Base-by-base conservation (phyloP, 1,140 invertebrate species). In the Phortica variegata region DNA sequence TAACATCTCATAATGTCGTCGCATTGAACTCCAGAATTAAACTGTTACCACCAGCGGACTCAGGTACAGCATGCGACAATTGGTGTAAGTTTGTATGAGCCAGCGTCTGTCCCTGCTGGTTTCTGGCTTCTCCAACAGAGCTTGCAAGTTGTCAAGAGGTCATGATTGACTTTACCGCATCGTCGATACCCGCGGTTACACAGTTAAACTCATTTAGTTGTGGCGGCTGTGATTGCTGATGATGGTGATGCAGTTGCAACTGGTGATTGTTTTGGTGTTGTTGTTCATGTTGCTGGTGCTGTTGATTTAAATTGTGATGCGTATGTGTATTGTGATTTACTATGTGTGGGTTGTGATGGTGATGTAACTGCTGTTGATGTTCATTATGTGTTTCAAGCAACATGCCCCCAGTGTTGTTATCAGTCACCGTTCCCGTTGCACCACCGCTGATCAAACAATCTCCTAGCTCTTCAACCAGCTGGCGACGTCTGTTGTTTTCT, bases 101-200 rank as follows among this genome's bases (percentile, higher is more conserved):
- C n/a, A n/a, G n/a, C n/a, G n/a, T n/a, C n/a, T n/a, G n/a, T n/a
- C n/a, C n/a, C n/a, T 44, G 43, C 3, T 13, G 52, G 33, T 17
- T 44, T 17, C 38, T n/a, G 5, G 15, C 5, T 20, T 4, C 19
- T 34, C 23, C 40, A 16, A 26, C 19, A 7, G 47, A 38, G 45
- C 50, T 17, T 42, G 32, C 26, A 45, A 61, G 47, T 23, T 60
- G 73, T 75, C 73, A 75, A 57, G 73, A 75, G 19, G 73, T 75
- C 66, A 75, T 73, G 19, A 75, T 75, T 17, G 73, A 75, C 49
- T 75, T 75, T 12, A 75, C 69, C 0, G 73, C 66, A 39, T 75
- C 73, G 15, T 75, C 73, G 10, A 73, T 42, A 17, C 72, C 69
- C 18, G 62, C 55, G 17, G 60, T 43, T 15, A 75, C 65, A 44